Evolutionary conservation across 2,797 vertebrate species (phyloP), one percentile per base, ranked within the genome.

Genomic region (Muscicapa striata): DNA sequence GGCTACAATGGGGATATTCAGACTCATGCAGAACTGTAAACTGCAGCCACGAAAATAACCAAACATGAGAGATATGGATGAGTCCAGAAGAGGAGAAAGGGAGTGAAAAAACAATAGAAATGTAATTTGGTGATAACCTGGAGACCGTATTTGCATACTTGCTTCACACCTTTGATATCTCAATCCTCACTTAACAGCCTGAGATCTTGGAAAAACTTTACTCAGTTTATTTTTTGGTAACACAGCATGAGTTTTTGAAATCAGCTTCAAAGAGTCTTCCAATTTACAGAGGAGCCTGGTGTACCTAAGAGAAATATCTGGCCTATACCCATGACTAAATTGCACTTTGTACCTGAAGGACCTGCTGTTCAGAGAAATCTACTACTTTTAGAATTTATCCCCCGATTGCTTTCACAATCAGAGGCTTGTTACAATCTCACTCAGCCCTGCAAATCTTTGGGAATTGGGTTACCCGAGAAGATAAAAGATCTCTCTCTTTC

Each of bases 401-500:
- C 63, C 48, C 0, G 1, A 2, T 86, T 73, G 23, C 77, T 70
- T 70, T 90, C 76, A 93, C 92, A 94, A 86, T 94, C 87, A 67
- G 73, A 76, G 73, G 83, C 59, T 94, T 96, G 94, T 94, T 91
- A 59, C 1, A 0, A 75, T 90, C 87, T 93, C 66, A 5, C 24
- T 95, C 76, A 89, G 87, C 77, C 79, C 87, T 58, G 85, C 55
- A 88, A 75, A 91, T 84, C 92, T 91, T 59, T 57, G 48, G 73
- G 93, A 95, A 84, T 89, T 94, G 82, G 67, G 80, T 96, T 96
- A 95, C 93, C 57, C 4, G 7, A 9, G 7, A 9, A 79, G 89
- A 96, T 52, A 91, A 94, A 93, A 95, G 87, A 64, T 88, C 55
- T 74, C 83, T 74, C 87, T 93, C 82, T 89, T 78, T 94, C 55